Percentiles rank a stretch among this genome's conserved stretches.
These are phyloP conservation scores for Lepidurus couesii DNA, from an alignment of 1,140 invertebrate genomes.

Conservation along the genomic window DNA sequence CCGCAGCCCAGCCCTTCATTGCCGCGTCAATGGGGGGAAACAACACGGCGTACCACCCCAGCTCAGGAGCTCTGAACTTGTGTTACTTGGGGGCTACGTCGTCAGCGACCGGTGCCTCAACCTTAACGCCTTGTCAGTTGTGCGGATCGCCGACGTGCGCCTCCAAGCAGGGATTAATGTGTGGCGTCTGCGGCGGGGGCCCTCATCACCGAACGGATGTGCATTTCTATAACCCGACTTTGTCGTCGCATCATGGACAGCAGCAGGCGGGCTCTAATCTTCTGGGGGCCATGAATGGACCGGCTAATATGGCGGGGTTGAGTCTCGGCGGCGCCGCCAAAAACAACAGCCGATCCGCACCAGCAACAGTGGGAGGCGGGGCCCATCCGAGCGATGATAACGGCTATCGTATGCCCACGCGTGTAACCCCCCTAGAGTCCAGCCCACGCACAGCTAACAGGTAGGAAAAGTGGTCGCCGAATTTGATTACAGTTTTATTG, in stretches of 20 bases:
- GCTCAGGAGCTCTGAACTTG: not conserved
- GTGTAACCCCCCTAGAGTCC: not conserved
- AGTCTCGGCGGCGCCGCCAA: not conserved
- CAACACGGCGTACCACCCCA: not conserved
- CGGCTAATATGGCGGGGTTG: not conserved
- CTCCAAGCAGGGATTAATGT: slow-evolving; percentile 13
- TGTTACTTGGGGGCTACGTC: not conserved
- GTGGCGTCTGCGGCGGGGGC: slow-evolving; percentile 1
- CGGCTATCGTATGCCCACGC: slow-evolving; percentile 4
- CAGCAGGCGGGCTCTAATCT: not conserved
- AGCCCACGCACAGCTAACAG: not conserved
- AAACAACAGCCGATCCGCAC: not conserved
- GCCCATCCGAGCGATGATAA: not conserved
- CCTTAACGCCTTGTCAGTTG: slow-evolving; percentile 18
- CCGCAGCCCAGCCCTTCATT: not conserved
- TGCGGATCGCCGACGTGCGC: slow-evolving; percentile 20
- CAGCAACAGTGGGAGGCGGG: not conserved
- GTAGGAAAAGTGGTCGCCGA: not conserved
- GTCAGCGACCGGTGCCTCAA: slow-evolving; percentile 7
- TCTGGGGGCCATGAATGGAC: not conserved
- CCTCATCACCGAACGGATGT: slow-evolving; percentile 14
- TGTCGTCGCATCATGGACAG: slow-evolving; percentile 8
- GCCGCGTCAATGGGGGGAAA: not conserved
- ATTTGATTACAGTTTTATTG: not conserved
- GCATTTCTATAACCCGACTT: slow-evolving; percentile 15